These are phyloP conservation scores for Shinisaurus crocodilurus DNA, from an alignment of 2,113 vertebrate genomes.

Conservation along the genomic window DNA sequence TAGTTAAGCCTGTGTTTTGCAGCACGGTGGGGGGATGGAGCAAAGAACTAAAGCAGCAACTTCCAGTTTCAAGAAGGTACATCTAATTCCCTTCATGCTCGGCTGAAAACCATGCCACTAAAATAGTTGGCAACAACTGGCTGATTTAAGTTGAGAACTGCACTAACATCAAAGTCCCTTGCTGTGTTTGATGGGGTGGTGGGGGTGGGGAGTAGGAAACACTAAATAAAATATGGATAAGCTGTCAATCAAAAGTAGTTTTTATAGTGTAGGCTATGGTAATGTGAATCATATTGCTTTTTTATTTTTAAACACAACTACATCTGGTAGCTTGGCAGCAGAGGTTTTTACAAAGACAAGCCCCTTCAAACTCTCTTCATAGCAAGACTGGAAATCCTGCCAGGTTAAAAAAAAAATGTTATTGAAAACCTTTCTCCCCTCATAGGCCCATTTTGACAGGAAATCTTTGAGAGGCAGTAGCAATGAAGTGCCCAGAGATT, in stretches of 20 bases:
- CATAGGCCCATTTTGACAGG: conserved; percentile 98
- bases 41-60: conserved; percentile 38
- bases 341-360: conserved; percentile 76
- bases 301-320: conserved; percentile 78
- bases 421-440: conserved; percentile 95
- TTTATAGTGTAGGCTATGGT: conserved; percentile 69
- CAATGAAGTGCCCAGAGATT: conserved; percentile 99
- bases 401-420: conserved; percentile 82
- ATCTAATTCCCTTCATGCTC: conserved; percentile 20
- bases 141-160: conserved; percentile 66
- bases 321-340: conserved; percentile 74
- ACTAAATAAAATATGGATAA: conserved; percentile 72
- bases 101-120: conserved; percentile 56
- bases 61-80: conserved; percentile 45
- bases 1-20: conserved; percentile 21
- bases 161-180: conserved; percentile 74
- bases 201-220: conserved; percentile 33
- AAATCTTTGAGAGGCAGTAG: conserved; percentile 97
- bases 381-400: conserved; percentile 85
- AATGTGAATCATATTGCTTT: conserved; percentile 73
- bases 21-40: background rate
- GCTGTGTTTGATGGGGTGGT: conserved; percentile 66
- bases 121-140: conserved; percentile 68
- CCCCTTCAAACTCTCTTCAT: conserved; percentile 83
- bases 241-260: conserved; percentile 70